Conservation (phyloP, 2,888 invertebrate genomes). For the Cantharis nigra region DNA sequence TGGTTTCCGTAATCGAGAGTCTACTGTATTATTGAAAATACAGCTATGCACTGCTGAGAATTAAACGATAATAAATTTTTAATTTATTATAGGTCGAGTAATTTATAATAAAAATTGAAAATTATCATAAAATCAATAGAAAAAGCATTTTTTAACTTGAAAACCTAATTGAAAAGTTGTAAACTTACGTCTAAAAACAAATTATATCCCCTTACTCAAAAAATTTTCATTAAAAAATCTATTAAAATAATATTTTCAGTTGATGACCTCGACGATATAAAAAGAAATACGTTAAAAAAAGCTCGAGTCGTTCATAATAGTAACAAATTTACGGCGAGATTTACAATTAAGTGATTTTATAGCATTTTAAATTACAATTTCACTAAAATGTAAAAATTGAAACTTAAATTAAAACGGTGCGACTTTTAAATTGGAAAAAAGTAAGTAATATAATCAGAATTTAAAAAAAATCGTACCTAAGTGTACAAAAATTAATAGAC, state of each 20-base stretch:
- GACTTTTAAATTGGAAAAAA: neutral
- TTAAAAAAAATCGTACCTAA: neutral
- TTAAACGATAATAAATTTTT: too few relatives aligned
- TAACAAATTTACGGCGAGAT: neutral
- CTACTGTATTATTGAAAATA: too few relatives aligned
- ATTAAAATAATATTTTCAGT: neutral
- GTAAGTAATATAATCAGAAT: neutral
- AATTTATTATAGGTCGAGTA: neutral
- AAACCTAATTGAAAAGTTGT: neutral
- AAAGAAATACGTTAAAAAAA: neutral
- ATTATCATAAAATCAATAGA: neutral
- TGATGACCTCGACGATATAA: neutral
- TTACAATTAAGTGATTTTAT: neutral
- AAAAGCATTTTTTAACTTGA: too few relatives aligned
- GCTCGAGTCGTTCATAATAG: neutral
- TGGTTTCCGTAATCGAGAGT: too few relatives aligned
- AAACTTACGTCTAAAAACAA: neutral
- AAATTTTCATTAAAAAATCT: neutral
- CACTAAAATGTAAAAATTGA: neutral
- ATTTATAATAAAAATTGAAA: neutral
- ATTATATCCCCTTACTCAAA: neutral
- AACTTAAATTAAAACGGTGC: neutral
- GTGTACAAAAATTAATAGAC: neutral
- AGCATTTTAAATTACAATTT: neutral
- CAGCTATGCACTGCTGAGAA: too few relatives aligned